Conservation (phyloP, 2,888 invertebrate species). For the Sesamia inferens region DNA sequence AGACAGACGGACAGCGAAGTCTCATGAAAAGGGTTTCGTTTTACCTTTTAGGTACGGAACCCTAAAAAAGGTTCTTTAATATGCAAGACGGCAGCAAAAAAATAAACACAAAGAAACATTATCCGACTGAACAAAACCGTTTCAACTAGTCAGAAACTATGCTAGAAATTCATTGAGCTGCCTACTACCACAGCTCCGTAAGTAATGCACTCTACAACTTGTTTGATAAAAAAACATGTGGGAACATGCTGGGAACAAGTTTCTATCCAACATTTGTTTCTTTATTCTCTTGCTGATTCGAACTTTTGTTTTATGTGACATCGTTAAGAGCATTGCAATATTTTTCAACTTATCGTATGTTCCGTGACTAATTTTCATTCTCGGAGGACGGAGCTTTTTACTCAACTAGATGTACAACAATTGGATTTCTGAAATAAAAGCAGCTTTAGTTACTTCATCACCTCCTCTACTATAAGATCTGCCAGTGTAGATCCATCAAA, state of each 20-base stretch:
- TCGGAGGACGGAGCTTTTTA: background rate
- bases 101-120: slow-evolving; percentile 18
- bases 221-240: slow-evolving; percentile 42
- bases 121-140: slow-evolving; percentile 38
- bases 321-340: background rate
- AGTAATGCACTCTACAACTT: slow-evolving; percentile 52
- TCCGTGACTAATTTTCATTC: background rate
- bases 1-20: no score
- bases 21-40: no score
- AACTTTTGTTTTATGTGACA: background rate
- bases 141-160: slow-evolving; percentile 40
- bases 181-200: slow-evolving; percentile 38
- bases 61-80: background rate
- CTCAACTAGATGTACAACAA: background rate
- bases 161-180: slow-evolving; percentile 56
- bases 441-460: background rate
- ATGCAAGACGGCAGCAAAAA: slow-evolving; percentile 4
- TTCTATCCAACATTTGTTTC: slow-evolving; percentile 31
- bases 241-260: slow-evolving; percentile 19
- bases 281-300: slow-evolving; percentile 29
- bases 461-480: background rate
- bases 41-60: no score
- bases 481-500: background rate
- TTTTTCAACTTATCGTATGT: background rate
- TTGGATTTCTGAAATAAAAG: no score